phyloP scores from a whole-genome alignment of 2,113 vertebrate genomes.

The Bubalus kerabau region DNA sequence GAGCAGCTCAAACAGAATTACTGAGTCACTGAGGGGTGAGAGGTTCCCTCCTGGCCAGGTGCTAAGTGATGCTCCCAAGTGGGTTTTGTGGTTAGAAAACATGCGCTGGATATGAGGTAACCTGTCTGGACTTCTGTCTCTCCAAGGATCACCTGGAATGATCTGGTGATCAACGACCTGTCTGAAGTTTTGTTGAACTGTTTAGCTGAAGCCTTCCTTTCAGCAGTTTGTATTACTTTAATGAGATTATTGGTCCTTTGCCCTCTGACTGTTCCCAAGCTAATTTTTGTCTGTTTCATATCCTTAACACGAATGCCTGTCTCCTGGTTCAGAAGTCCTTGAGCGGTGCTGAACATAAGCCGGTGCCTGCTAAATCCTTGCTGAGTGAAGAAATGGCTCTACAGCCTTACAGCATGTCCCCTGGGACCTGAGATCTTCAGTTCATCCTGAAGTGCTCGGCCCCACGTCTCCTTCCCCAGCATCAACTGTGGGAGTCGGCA shows the following conservation, averaged over 20 bases:
- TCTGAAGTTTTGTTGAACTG: not conserved
- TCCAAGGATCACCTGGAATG: not conserved
- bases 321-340: not conserved
- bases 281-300: not conserved
- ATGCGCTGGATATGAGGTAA: not conserved
- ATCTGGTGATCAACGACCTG: not conserved
- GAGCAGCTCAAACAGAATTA: not conserved
- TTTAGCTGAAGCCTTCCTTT: not conserved
- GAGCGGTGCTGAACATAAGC: not conserved
- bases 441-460: not conserved
- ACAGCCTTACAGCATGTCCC: not conserved
- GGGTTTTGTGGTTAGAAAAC: not conserved
- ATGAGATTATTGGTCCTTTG: not conserved
- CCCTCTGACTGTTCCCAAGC: not conserved
- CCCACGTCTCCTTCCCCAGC: not conserved
- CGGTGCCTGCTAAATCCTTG: not conserved
- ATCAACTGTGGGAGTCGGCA: not conserved
- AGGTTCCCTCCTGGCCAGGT: not conserved
- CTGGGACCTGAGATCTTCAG: not conserved
- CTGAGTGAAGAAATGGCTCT: not conserved
- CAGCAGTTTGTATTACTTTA: not conserved
- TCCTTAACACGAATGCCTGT: not conserved
- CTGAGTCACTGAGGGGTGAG: not conserved
- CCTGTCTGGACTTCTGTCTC: not conserved
- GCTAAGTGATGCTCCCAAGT: not conserved